Conservation (phyloP, 2,113 vertebrate species). For the Plecturocebus donacophilus region DNA sequence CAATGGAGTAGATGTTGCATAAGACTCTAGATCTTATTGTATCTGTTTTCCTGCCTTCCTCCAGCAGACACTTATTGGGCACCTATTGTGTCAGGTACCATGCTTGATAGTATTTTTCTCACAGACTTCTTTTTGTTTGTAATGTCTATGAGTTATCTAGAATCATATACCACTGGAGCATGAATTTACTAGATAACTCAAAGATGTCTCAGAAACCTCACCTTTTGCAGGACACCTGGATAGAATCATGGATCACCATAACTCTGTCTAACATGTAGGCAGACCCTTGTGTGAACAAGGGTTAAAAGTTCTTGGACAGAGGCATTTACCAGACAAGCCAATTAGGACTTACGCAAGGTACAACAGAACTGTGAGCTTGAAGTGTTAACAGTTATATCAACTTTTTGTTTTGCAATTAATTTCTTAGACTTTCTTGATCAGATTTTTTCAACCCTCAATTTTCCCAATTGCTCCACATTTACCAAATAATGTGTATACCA, state of each 20-base stretch:
- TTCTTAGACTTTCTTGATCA: neutral
- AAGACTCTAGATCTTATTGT: neutral
- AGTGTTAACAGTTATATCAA: neutral
- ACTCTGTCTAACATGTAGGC: neutral
- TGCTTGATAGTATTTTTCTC: neutral
- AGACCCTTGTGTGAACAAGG: neutral
- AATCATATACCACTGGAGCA: neutral
- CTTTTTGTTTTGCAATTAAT: constrained; percentile 10
- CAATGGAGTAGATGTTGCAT: neutral
- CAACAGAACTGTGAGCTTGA: neutral
- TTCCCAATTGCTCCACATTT: neutral
- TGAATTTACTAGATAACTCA: neutral
- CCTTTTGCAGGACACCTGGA: neutral
- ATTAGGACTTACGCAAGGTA: neutral
- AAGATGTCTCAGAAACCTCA: neutral
- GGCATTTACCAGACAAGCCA: neutral
- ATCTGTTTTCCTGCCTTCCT: neutral
- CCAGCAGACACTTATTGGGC: neutral
- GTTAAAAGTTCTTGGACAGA: neutral
- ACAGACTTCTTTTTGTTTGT: neutral
- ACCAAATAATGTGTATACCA: neutral
- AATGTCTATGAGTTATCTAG: neutral
- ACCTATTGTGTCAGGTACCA: neutral
- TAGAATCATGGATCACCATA: neutral
- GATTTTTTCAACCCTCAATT: neutral